Percentiles rank a stretch among this genome's conserved stretches.
phyloP scores from a whole-genome alignment of 92 coral and sea anemone species.

The Umimayanthus kanabou region DNA sequence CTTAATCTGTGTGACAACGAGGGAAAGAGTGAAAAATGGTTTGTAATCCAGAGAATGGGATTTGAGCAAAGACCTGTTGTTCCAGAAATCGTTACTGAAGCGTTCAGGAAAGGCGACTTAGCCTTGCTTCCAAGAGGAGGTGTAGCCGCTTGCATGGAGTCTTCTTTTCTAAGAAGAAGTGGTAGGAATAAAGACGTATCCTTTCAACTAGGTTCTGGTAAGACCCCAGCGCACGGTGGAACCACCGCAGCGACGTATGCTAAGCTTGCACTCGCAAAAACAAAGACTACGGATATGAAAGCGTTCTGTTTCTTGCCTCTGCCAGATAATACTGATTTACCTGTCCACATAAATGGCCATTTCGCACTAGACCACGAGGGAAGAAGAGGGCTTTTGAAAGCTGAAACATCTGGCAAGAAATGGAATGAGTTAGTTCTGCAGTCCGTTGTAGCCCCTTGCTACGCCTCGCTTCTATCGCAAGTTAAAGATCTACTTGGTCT shows the following conservation, averaged over 20 bases:
- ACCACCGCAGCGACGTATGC: too few relatives aligned
- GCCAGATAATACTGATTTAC: slow-evolving; percentile 65
- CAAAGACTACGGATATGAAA: background rate
- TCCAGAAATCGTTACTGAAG: slow-evolving; percentile 19
- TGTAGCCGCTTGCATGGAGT: slow-evolving; percentile 62
- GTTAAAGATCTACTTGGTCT: slow-evolving; percentile 26
- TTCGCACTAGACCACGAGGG: slow-evolving; percentile 69
- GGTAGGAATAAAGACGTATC: too few relatives aligned
- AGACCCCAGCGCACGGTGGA: too few relatives aligned
- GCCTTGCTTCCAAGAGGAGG: slow-evolving; percentile 84
- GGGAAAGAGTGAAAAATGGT: slow-evolving; percentile 58
- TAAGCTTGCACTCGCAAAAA: background rate
- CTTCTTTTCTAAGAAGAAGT: too few relatives aligned
- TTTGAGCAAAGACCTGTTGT: slow-evolving; percentile 30
- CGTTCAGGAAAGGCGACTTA: slow-evolving; percentile 46
- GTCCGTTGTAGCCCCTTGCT: slow-evolving; percentile 69
- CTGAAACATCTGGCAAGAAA: slow-evolving; percentile 35
- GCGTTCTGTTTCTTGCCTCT: slow-evolving; percentile 73
- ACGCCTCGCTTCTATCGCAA: slow-evolving; percentile 55
- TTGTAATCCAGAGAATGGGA: slow-evolving; percentile 67
- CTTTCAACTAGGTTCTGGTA: too few relatives aligned
- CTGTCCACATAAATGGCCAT: slow-evolving; percentile 84
- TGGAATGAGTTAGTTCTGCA: slow-evolving; percentile 62
- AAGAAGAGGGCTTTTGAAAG: slow-evolving; percentile 57
- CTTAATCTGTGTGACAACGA: slow-evolving; percentile 49